Base-by-base conservation (phyloP, 2,113 vertebrate genomes). In the Plecotus auritus region DNA sequence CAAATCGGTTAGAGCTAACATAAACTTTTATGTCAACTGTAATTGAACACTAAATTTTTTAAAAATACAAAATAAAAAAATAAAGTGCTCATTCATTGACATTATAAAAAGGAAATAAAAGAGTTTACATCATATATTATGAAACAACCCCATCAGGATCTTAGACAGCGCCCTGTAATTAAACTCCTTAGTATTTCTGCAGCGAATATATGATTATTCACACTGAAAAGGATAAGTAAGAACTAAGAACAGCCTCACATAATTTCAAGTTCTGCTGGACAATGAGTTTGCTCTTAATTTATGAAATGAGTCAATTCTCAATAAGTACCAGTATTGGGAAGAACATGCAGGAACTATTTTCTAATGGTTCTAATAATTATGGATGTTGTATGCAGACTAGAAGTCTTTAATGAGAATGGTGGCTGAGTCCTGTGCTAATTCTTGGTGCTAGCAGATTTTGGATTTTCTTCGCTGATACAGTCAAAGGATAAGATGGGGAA, bases 171-270 rank as follows among this genome's bases (percentile, higher is more conserved):
- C 30, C 37, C 37, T 73, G 7, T 77, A 91, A 94, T 72, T 11
- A 93, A 93, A 86, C 67, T 42, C 59, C 70, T 67, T 86, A 93
- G 90, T 66, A 90, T 77, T 95, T 93, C 70, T 66, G 9, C 49
- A 77, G 20, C 28, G 78, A 89, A 90, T 64, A 4, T 61, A 81
- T 23, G 8, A 40, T 72, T 96, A 86, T 84, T 47, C n/a, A 56
- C 28, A 67, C 32, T 59, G 73, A 74, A 82, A 90, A 94, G 35
- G 11, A 82, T 56, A 51, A 40, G 10, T 61, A 85, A 83, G 26
- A 90, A 85, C 66, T 51, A 90, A 66, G 77, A 89, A 81, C 1
- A 69, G 42, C 51, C 40, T 45, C 81, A 82, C 10, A 37, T n/a
- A 89, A 90, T 66, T 69, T 69, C 59, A 93, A 37, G 4, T 69